phyloP scores from a whole-genome alignment of 2,113 vertebrate species.

The Protobothrops flavoviridis region DNA sequence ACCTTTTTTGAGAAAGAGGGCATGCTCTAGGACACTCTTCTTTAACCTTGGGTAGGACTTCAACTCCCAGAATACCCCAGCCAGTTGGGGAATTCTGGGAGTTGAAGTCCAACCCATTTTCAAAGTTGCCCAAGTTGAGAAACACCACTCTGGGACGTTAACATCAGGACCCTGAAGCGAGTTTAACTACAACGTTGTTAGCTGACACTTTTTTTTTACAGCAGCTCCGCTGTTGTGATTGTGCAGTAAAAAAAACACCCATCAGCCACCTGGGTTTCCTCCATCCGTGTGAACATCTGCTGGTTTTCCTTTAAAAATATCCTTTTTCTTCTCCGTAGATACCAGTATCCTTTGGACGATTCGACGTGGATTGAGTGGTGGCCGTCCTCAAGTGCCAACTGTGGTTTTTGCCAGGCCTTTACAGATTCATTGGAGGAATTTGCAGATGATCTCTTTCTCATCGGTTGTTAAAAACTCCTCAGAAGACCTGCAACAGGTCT shows the following conservation, averaged over 20 bases:
- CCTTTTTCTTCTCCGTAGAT: conserved; percentile 67
- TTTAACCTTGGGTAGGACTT: too few species aligned
- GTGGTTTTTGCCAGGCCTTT: conserved; percentile 64
- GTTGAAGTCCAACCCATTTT: too few species aligned
- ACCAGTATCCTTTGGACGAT: conserved; percentile 86
- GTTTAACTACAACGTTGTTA: not conserved
- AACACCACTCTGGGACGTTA: too few species aligned
- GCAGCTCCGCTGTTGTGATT: not conserved
- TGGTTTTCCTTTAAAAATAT: not conserved
- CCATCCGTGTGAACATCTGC: not conserved
- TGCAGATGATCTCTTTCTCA: conserved; percentile 69
- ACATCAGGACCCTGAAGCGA: not conserved
- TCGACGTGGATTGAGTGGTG: conserved; percentile 82
- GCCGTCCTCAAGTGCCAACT: conserved; percentile 65
- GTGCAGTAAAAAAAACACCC: not conserved
- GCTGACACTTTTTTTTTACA: not conserved
- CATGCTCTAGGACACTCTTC: too few species aligned
- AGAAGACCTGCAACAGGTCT: not conserved
- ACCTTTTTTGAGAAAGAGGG: not conserved
- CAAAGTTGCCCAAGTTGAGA: too few species aligned
- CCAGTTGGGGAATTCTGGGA: too few species aligned
- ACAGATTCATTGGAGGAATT: conserved; percentile 65
- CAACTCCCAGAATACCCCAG: too few species aligned
- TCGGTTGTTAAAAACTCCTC: conserved; percentile 62
- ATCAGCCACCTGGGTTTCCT: too few species aligned